A percentile compares a stretch with the other conserved stretches of the same genome.
phyloP scores from a whole-genome alignment of 2,797 vertebrate genomes.

The Dallia pectoralis region DNA sequence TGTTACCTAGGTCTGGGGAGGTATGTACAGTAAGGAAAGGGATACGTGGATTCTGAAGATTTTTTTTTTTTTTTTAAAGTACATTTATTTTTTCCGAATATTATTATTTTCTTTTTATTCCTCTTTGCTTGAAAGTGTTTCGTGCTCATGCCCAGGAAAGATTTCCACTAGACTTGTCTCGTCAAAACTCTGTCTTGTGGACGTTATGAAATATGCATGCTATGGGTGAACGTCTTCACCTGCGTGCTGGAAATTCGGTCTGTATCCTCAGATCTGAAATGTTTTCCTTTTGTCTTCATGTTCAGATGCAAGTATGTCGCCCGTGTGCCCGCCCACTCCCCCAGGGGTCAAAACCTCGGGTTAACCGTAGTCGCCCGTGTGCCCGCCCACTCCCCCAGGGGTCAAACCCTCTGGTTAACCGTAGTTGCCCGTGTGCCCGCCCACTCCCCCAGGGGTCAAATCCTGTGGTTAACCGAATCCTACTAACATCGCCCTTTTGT shows the following conservation, averaged over 20 bases:
- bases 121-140: constrained; percentile 69
- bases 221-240: constrained; percentile 70
- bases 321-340: constrained; percentile 39
- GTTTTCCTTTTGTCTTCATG: constrained; percentile 43
- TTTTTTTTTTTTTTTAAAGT: constrained; percentile 21
- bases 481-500: constrained; percentile 46
- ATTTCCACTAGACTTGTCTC: constrained; percentile 61
- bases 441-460: constrained; percentile 38
- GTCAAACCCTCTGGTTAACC: constrained; percentile 47
- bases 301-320: constrained; percentile 20
- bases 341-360: constrained; percentile 44
- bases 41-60: not conserved
- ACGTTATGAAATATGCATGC: constrained; percentile 73
- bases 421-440: too few relatives aligned
- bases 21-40: constrained; percentile 20
- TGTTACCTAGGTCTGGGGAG: constrained; percentile 31
- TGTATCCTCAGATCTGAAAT: constrained; percentile 56
- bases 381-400: constrained; percentile 40
- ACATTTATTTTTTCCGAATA: constrained; percentile 15
- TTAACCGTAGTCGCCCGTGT: constrained; percentile 41
- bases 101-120: constrained; percentile 48
- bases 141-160: constrained; percentile 9
- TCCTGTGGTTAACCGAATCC: constrained; percentile 47
- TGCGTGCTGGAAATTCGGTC: constrained; percentile 71
- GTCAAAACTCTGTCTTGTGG: constrained; percentile 68